Percentiles rank a stretch among this genome's conserved stretches.
Conservation (phyloP, 2,797 vertebrate genomes). For the Helostoma temminkii region DNA sequence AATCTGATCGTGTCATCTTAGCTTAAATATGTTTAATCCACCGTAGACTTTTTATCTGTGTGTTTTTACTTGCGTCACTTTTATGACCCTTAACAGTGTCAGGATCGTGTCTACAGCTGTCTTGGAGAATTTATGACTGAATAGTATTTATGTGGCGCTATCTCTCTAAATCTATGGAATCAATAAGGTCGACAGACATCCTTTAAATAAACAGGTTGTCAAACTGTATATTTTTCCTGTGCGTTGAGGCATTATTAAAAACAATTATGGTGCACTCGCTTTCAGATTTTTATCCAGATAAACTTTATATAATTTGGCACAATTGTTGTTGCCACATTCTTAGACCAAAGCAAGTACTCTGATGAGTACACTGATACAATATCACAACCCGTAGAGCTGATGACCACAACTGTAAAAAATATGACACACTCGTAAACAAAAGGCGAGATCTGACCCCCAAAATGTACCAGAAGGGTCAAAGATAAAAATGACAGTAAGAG, state of each 20-base stretch:
- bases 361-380: background rate
- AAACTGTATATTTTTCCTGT: slow-evolving; percentile 1
- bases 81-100: slow-evolving; percentile 4
- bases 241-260: background rate
- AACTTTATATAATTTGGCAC: background rate
- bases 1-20: background rate
- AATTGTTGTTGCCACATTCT: background rate
- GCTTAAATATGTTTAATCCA: background rate
- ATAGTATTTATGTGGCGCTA: slow-evolving; percentile 2
- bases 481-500: background rate
- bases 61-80: slow-evolving; percentile 11
- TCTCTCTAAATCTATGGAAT: slow-evolving; percentile 33
- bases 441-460: too few species aligned
- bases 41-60: slow-evolving; percentile 1
- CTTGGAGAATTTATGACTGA: background rate
- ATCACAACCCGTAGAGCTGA: background rate
- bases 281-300: background rate
- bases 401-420: background rate
- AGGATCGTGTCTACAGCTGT: slow-evolving; percentile 11
- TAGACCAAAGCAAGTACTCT: background rate
- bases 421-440: too few species aligned
- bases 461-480: too few species aligned
- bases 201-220: slow-evolving; percentile 40
- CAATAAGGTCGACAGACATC: slow-evolving; percentile 24
- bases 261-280: background rate